Conservation (phyloP, 2,797 vertebrate species). For the Pelochelys cantorii region DNA sequence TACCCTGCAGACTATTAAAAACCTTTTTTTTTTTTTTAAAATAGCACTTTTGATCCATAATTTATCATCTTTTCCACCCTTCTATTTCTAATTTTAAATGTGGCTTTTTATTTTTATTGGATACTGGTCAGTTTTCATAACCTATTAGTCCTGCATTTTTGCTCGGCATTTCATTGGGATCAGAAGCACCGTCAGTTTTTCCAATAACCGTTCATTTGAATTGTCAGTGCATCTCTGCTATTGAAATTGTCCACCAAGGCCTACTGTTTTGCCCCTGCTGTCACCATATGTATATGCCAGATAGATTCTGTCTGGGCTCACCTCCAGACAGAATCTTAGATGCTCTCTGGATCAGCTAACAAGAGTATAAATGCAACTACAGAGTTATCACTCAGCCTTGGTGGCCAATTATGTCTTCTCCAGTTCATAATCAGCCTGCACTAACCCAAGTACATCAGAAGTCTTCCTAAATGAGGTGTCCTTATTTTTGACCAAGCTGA, state of each 20-base stretch:
- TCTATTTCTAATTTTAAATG: not conserved
- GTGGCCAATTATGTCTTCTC: conserved; percentile 29
- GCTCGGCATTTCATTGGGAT: not conserved
- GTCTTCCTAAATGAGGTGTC: not conserved
- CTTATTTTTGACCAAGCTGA: not conserved
- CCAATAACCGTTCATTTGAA: not conserved
- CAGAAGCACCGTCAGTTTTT: not conserved
- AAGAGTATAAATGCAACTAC: not conserved
- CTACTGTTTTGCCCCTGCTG: not conserved
- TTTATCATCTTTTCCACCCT: not conserved
- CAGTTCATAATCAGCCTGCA: not conserved
- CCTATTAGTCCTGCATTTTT: too few species aligned
- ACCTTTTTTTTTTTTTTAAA: too few species aligned
- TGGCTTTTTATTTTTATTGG: not conserved
- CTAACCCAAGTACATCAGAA: conserved; percentile 23
- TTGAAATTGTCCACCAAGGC: not conserved
- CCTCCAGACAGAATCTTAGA: conserved; percentile 1
- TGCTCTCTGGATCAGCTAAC: not conserved
- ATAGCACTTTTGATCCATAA: not conserved
- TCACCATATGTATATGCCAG: conserved; percentile 10
- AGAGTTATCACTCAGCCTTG: not conserved
- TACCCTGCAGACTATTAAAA: not conserved
- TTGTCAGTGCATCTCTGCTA: not conserved
- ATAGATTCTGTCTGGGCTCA: conserved; percentile 28
- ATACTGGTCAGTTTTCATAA: too few species aligned